Base-by-base conservation (phyloP, 2,797 vertebrate genomes). In the Sebastes hopkinsi region DNA sequence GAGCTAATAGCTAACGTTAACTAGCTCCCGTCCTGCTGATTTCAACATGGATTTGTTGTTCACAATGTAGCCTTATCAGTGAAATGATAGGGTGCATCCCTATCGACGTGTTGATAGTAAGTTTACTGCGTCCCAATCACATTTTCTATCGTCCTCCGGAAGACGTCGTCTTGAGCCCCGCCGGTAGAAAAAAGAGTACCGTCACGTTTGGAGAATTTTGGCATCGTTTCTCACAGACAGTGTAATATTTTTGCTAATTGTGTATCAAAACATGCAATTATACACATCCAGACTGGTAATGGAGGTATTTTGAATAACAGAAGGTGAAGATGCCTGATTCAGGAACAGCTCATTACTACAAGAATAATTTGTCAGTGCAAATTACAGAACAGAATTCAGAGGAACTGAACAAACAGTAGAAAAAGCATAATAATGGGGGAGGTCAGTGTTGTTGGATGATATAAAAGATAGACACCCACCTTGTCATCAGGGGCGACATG, bases 401-500 rank as follows among this genome's bases (percentile, higher is more conserved):
- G 25, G 18, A 50, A 59, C 2, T 61, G 12, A 34, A 20, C 2
- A 4, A 34, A 13, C 2, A 3, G 23, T 2, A 36, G 23, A 46
- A 56, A 55, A 3, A 42, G 16, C n/a, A 10, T 3, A 36, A 16
- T 2, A 7, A 16, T 32, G 5, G 10, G 13, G 18, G 46, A 50
- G 4, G 14, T 59, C 36, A 27, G 58, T 29, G 29, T 10, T n/a
- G 6, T 18, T 52, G 8, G 42, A 42, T 2, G 16, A 25, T 30
- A 25, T 20, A 36, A 16, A 27, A 4, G 8, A 34, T 5, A 7
- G 8, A 62, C 10, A 71, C 81, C 30, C 93, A 99, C 98, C 97
- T 98, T 98, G 84, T 99, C 98, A 85, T 98, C 97, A 70, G 97
- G 96, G 69, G 97, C 95, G 54, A 99, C 98, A 0, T 99, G 99